Percentiles rank a stretch among this genome's conserved stretches.
These are phyloP conservation scores for Phalera bucephala DNA, from an alignment of 2,888 invertebrate genomes.

Conservation along the genomic window DNA sequence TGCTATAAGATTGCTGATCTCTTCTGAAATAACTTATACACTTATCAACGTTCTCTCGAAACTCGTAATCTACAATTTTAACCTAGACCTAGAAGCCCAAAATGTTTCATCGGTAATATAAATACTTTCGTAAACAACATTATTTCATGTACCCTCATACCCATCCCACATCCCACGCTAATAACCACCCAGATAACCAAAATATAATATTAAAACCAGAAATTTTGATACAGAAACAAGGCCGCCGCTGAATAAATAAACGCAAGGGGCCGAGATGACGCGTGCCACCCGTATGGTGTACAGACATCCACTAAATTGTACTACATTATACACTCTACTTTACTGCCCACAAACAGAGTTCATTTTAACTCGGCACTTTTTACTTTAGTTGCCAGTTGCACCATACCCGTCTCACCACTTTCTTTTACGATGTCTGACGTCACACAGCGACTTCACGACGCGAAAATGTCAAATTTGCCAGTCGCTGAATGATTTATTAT, in stretches of 20 bases:
- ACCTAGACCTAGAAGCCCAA: too few relatives aligned
- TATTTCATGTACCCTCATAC: neutral
- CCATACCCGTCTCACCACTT: slow-evolving; percentile 10
- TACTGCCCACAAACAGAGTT: neutral
- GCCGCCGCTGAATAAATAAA: slow-evolving; percentile 20
- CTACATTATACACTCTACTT: neutral
- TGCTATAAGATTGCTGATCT: too few relatives aligned
- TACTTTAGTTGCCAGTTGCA: neutral
- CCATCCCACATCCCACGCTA: neutral
- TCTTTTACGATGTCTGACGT: slow-evolving; percentile 22
- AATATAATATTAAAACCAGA: slow-evolving; percentile 1
- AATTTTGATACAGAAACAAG: slow-evolving; percentile 4
- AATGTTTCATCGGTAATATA: too few relatives aligned
- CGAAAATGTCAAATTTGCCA: slow-evolving; percentile 7
- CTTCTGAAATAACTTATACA: too few relatives aligned
- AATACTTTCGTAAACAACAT: too few relatives aligned
- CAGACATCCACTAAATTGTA: neutral
- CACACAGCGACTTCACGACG: slow-evolving; percentile 4
- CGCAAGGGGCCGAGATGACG: slow-evolving; percentile 10
- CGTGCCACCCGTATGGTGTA: slow-evolving; percentile 14
- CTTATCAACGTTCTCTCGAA: too few relatives aligned
- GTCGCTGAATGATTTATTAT: slow-evolving; percentile 7
- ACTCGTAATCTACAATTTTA: too few relatives aligned
- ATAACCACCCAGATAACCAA: neutral
- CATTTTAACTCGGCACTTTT: neutral